Percentiles rank a stretch among this genome's conserved stretches.
Evolutionary conservation across 2,888 invertebrate genomes (phyloP).

Genomic region (Philonicus albiceps): DNA sequence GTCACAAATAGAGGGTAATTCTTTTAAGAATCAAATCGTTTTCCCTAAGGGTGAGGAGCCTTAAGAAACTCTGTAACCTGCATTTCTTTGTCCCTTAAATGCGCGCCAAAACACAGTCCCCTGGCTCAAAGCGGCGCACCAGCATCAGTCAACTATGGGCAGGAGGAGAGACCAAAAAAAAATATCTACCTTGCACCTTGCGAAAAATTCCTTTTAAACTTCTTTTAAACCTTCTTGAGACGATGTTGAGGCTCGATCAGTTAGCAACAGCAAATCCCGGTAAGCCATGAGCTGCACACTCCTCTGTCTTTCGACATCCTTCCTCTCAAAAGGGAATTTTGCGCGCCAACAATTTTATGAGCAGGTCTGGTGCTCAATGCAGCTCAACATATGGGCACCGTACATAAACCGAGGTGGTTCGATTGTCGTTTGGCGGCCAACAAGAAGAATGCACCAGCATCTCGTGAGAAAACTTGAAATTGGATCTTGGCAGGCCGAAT

Average conservation of each 20-base stretch:
- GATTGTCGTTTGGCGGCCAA: not conserved
- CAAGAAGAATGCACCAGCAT: slow-evolving; percentile 32
- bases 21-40: not conserved
- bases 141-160: not conserved
- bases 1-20: not conserved
- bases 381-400: slow-evolving; percentile 20
- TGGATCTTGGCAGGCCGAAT: slow-evolving; percentile 12
- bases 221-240: slow-evolving; percentile 1
- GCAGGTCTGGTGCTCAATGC: not conserved
- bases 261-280: not conserved
- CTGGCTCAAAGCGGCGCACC: not conserved
- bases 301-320: not conserved
- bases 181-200: slow-evolving; percentile 32
- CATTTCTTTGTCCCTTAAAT: not conserved
- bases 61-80: not conserved
- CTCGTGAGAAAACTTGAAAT: slow-evolving; percentile 41
- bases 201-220: slow-evolving; percentile 18
- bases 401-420: not conserved
- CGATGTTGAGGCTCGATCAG: not conserved
- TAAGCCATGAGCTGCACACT: not conserved
- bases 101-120: slow-evolving; percentile 24
- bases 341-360: slow-evolving; percentile 9
- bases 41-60: not conserved
- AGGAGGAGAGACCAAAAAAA: not conserved
- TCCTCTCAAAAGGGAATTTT: not conserved